These are phyloP conservation scores for Thereuonema tuberculata DNA, from an alignment of 1,140 invertebrate genomes.

Conservation along the genomic window DNA sequence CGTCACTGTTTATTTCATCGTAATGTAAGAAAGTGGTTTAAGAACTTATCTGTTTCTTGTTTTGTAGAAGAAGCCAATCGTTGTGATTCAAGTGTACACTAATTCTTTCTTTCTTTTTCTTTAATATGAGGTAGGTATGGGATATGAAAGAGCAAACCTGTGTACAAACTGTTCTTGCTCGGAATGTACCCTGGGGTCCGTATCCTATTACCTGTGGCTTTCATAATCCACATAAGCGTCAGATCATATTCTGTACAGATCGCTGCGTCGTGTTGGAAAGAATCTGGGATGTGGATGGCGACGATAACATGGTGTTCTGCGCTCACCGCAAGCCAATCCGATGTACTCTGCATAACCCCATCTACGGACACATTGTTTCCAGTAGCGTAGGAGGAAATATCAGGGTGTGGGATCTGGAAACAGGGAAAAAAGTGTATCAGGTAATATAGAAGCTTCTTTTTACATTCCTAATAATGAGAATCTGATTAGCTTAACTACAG, in stretches of 20 bases:
- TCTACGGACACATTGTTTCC: conserved; percentile 48
- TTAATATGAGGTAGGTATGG: not conserved
- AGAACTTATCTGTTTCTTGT: too few relatives aligned
- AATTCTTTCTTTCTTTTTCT: too few relatives aligned
- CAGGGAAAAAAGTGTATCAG: conserved; percentile 37
- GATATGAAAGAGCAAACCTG: not conserved
- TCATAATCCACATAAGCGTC: not conserved
- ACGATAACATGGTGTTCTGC: conserved; percentile 32
- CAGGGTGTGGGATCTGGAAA: conserved; percentile 41
- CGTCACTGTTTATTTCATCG: too few relatives aligned
- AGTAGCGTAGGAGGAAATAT: conserved; percentile 49
- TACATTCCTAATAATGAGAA: too few relatives aligned
- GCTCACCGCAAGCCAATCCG: not conserved
- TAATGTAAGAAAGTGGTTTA: too few relatives aligned
- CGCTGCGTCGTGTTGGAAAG: too few relatives aligned
- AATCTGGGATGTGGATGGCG: too few relatives aligned
- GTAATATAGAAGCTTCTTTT: too few relatives aligned
- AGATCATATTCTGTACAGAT: too few relatives aligned
- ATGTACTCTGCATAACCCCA: conserved; percentile 44
- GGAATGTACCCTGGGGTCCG: not conserved
- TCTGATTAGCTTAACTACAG: too few relatives aligned
- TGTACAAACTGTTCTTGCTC: not conserved
- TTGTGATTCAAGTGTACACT: too few relatives aligned
- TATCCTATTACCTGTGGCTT: not conserved
- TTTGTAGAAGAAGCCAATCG: too few relatives aligned